Base-by-base conservation (phyloP, 2,888 invertebrate genomes). In the Drosophila anomalata region DNA sequence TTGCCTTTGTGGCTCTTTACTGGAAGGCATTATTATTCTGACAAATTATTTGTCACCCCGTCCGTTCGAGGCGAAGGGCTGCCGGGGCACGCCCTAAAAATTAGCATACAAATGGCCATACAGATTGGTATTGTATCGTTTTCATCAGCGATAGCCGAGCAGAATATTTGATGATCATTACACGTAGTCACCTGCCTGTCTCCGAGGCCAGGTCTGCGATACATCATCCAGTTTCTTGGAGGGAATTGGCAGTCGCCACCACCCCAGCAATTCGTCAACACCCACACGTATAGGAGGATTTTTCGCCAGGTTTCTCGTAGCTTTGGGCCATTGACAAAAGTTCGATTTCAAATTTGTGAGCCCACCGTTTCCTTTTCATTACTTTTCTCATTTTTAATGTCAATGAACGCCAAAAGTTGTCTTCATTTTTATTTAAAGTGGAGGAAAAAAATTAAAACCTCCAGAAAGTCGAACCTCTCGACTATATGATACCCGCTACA, bases 351-450 rank as follows among this genome's bases (percentile, higher is more conserved):
- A 62, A 41, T 48, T 17, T 53, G 46, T 68, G 72, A 59, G 51
- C 48, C 71, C 61, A 60, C 70, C 50, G 26, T 63, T 70, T 76
- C 61, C 51, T 65, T 48, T 47, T 52, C 53, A 47, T 66, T 78
- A 47, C 50, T 56, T 53, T 63, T 62, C 67, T 60, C 60, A 62
- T 75, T 62, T 83, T 75, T 65, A 73, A 75, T 81, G 84, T 84
- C 84, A 84, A 88, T 79, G 84, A 88, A 88, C 88, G 86, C 88
- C 74, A 59, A 65, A 71, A 76, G 67, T 88, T 84, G 81, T 87
- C 81, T 73, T 84, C 73, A 77, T 79, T 82, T 83, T 83, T 88
- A 86, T 83, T 86, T 79, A 75, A 81, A 88, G 84, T 80, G 80
- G 81, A 84, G 74, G 87, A 85, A 87, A 87, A 76, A 83, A 36